phyloP scores from a whole-genome alignment of 2,888 invertebrate species.

The Plagodis pulveraria region DNA sequence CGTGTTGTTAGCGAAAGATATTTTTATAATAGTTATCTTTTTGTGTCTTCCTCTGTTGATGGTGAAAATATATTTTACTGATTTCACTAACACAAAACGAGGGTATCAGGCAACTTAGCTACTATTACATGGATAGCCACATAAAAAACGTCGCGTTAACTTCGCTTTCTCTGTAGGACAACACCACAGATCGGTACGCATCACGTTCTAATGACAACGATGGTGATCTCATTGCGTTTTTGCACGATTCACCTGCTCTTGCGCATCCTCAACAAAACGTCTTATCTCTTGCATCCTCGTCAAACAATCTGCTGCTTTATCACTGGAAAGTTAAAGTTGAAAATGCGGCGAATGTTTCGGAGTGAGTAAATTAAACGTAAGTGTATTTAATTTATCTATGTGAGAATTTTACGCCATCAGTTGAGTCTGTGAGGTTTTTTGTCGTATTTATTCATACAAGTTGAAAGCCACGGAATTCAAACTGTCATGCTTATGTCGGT shows the following conservation, averaged over 20 bases:
- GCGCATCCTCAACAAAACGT: constrained; percentile 19
- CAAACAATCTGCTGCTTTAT: constrained; percentile 4
- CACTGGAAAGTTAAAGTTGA: not conserved
- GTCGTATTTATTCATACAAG: constrained; percentile 19
- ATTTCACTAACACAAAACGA: not conserved
- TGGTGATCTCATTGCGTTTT: constrained; percentile 80
- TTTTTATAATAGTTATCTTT: too few species aligned
- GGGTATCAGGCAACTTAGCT: not conserved
- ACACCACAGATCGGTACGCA: constrained; percentile 44
- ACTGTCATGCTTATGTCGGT: constrained; percentile 14
- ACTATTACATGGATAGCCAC: not conserved
- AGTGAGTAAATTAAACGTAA: constrained; percentile 16
- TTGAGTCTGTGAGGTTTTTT: constrained; percentile 25
- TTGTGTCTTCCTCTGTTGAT: too few species aligned
- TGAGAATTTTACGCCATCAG: constrained; percentile 45
- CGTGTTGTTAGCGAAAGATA: too few species aligned
- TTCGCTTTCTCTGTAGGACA: constrained; percentile 8
- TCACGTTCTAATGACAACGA: constrained; percentile 67
- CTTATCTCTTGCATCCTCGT: constrained; percentile 2
- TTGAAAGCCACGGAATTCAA: constrained; percentile 21
- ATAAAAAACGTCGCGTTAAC: not conserved
- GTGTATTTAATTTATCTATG: constrained; percentile 35
- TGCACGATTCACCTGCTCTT: constrained; percentile 68
- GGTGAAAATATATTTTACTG: too few species aligned
- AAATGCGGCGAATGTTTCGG: not conserved